These are phyloP conservation scores for Aphodius granarius DNA, from an alignment of 2,888 invertebrate genomes.

Conservation along the genomic window DNA sequence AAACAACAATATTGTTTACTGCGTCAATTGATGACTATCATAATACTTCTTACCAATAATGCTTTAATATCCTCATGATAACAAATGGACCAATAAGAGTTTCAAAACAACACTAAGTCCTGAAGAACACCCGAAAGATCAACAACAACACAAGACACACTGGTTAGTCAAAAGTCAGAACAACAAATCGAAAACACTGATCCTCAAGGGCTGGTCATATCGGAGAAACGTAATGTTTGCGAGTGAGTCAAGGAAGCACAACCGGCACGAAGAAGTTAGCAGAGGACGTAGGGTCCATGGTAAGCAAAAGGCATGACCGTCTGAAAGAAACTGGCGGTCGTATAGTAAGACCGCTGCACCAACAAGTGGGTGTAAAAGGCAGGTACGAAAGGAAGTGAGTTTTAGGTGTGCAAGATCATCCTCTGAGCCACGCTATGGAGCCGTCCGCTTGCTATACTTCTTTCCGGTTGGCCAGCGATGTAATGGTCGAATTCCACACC, in stretches of 20 bases:
- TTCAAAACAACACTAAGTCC: background rate
- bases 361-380: conserved; percentile 37
- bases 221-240: background rate
- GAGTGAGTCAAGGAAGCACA: background rate
- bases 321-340: conserved; percentile 34
- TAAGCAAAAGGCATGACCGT: conserved; percentile 34
- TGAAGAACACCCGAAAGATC: background rate
- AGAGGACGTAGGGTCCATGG: conserved; percentile 15
- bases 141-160: background rate
- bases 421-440: conserved; percentile 10
- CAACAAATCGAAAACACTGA: background rate
- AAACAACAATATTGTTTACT: no score
- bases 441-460: conserved; percentile 38
- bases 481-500: conserved; percentile 46
- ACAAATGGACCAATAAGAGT: conserved; percentile 5
- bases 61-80: conserved; percentile 48
- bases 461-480: conserved; percentile 43
- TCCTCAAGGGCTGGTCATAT: background rate
- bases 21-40: no score
- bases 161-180: background rate
- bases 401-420: conserved; percentile 26
- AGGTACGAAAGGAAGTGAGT: conserved; percentile 37
- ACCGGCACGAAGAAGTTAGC: background rate
- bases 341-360: conserved; percentile 32
- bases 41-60: conserved; percentile 46